Evolutionary conservation across 2,113 vertebrate genomes (phyloP).

Genomic region (Larimichthys polyactis): DNA sequence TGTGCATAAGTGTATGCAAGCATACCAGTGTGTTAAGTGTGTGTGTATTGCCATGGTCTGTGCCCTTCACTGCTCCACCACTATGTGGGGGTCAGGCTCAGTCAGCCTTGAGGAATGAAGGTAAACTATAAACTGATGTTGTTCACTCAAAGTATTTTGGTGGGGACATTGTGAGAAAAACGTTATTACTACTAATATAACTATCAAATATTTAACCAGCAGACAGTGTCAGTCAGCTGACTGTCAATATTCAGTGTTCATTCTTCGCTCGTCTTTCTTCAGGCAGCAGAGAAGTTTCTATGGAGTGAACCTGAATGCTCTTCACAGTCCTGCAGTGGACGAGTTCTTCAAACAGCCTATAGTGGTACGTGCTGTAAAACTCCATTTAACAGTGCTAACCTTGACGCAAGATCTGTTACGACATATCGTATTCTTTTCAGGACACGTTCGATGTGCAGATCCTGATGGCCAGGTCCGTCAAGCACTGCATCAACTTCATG

Average conservation of each 20-base stretch:
- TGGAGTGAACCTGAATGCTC: conserved; percentile 83
- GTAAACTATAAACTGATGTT: conserved; percentile 10
- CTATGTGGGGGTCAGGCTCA: conserved; percentile 52
- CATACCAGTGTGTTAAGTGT: too few species aligned
- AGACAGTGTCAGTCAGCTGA: neutral
- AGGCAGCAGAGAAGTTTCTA: conserved; percentile 88
- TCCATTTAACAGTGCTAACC: neutral
- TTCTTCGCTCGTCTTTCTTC: neutral
- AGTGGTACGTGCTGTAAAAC: conserved; percentile 71
- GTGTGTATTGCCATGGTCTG: conserved; percentile 19
- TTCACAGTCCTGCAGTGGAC: conserved; percentile 78
- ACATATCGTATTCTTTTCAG: conserved; percentile 54
- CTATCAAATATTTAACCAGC: neutral
- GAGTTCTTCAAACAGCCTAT: conserved; percentile 87
- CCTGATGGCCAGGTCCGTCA: conserved; percentile 86
- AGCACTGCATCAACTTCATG: conserved; percentile 86
- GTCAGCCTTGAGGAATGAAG: conserved; percentile 60
- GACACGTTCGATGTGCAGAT: conserved; percentile 87
- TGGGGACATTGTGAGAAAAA: neutral
- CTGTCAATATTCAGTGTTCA: neutral
- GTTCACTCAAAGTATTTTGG: neutral
- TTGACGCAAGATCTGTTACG: neutral
- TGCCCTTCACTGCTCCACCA: conserved; percentile 32
- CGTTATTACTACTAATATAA: neutral
- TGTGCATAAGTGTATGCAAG: conserved; percentile 1